Base-by-base conservation (phyloP, 1,140 invertebrate species). In the Macrotrachela quadricornifera region DNA sequence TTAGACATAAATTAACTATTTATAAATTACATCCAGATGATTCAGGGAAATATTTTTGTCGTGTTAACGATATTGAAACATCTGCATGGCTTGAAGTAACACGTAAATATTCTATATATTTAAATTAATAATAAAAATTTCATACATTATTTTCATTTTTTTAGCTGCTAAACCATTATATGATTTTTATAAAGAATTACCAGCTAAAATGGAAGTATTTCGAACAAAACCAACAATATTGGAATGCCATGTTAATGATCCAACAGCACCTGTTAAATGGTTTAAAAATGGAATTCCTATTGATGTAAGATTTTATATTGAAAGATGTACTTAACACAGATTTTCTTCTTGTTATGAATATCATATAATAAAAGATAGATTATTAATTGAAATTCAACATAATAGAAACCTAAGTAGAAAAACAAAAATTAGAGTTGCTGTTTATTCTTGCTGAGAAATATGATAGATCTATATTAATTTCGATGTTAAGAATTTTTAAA, bases 51-150 rank as follows among this genome's bases (percentile, higher is more conserved):
- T 95, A 94, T 63, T 87, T 83, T 0, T 81, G 91, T 62, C 86
- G 95, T 74, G 91, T 94, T 60, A 80, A 81, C 58, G 88, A 90
- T 43, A 76, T 87, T 18, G 77, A 77, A 30, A 84, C 80, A 59
- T 82, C 83, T n/a, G 87, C 78, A 45, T 86, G 87, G 71, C 76
- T 97, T 1, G 88, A 85, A 71, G 91, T 97, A 30, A 87, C 94
- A 66, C 81, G 81, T 54, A 54, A 53, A 12, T 17, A 37, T 38
- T 1, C 18, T 18, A 21, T 50, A 10, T 51, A 12, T 51, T 36
- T 13, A 18, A 37, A 16, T 17, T 8, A 36, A 37, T 2, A 30
- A n/a, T 4, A 6, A 44, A 44, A 18, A 6, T 4, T 4, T 4
- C 2, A n/a, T 4, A 44, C 42, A 44, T 4, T 9, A 36, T 17